phyloP scores from a whole-genome alignment of 2,888 invertebrate species.

The Thysanoteuthis rhombus region DNA sequence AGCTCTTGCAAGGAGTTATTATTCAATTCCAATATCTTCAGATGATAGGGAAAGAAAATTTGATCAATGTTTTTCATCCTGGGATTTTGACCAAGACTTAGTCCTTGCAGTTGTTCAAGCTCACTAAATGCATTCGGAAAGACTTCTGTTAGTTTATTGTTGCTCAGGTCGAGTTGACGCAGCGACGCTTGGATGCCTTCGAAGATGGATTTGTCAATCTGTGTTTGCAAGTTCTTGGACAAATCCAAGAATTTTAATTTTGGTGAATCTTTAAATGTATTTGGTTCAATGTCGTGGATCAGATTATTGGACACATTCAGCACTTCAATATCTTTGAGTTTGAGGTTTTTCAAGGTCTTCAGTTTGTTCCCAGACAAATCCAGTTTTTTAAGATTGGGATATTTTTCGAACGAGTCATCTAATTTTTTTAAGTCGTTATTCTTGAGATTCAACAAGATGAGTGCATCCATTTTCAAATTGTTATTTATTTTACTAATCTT shows the following conservation, averaged over 20 bases:
- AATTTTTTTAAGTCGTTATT: slow-evolving; percentile 43
- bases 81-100: slow-evolving; percentile 37
- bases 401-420: slow-evolving; percentile 37
- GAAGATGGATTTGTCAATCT: slow-evolving; percentile 13
- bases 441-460: neutral
- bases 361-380: slow-evolving; percentile 45
- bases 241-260: slow-evolving; percentile 41
- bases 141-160: slow-evolving; percentile 33
- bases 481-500: neutral
- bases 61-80: slow-evolving; percentile 32
- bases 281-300: slow-evolving; percentile 35
- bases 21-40: slow-evolving; percentile 48
- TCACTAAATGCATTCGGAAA: slow-evolving; percentile 38
- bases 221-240: slow-evolving; percentile 40
- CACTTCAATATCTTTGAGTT: slow-evolving; percentile 36
- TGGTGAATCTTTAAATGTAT: slow-evolving; percentile 38
- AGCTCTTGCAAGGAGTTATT: slow-evolving; percentile 42
- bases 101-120: slow-evolving; percentile 40
- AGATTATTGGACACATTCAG: slow-evolving; percentile 49
- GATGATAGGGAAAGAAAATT: slow-evolving; percentile 41
- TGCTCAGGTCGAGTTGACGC: slow-evolving; percentile 31
- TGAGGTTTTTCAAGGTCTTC: slow-evolving; percentile 15
- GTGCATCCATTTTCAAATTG: neutral
- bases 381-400: slow-evolving; percentile 38
- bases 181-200: slow-evolving; percentile 12